Evolutionary conservation across 2,797 vertebrate species (phyloP).

Genomic region (Potorous gilbertii): DNA sequence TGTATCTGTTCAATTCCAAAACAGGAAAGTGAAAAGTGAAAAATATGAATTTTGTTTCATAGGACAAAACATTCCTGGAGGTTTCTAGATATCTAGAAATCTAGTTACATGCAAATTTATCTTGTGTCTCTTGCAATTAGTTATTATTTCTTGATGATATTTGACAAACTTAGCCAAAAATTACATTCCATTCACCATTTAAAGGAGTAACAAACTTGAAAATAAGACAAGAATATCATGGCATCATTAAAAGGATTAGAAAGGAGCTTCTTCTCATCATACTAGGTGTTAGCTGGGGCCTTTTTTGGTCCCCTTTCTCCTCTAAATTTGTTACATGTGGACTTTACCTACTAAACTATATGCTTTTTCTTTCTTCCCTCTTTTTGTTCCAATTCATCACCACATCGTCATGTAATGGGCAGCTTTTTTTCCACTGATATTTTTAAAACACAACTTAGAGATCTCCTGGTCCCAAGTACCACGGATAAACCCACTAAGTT

Average conservation of each 20-base stretch:
- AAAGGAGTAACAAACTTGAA: background rate
- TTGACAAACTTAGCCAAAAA: background rate
- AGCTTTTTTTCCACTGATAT: background rate
- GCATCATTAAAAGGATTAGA: background rate
- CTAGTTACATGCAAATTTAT: background rate
- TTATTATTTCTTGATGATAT: background rate
- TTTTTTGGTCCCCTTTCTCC: background rate
- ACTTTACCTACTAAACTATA: background rate
- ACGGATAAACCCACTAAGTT: background rate
- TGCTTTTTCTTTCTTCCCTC: background rate
- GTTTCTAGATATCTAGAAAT: background rate
- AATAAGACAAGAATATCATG: background rate
- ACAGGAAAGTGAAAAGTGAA: background rate
- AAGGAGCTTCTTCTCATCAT: background rate
- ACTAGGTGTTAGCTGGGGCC: rapidly evolving
- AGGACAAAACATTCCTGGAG: background rate
- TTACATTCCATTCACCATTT: background rate
- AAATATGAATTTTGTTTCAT: background rate
- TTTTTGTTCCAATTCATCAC: slow-evolving; percentile 29
- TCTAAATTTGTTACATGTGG: background rate
- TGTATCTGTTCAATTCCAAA: background rate
- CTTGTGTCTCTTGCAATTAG: background rate
- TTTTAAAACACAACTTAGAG: background rate
- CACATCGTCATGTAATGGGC: background rate
- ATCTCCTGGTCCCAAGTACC: background rate